Percentiles rank a stretch among this genome's conserved stretches.
Conservation (phyloP, 2,113 vertebrate genomes). For the Spilogale gracilis region DNA sequence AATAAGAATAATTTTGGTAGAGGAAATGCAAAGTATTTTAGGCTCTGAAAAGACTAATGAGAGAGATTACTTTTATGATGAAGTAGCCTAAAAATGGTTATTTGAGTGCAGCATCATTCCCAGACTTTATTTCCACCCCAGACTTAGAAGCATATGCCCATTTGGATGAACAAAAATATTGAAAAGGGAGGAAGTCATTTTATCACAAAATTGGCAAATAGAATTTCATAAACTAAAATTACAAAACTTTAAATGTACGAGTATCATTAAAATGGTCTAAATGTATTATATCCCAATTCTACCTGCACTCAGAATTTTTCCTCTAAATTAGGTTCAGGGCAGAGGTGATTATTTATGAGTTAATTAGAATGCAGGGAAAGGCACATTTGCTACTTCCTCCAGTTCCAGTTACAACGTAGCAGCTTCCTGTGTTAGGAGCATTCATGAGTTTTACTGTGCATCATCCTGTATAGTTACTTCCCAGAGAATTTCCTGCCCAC, state of each 20-base stretch:
- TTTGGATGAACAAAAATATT: neutral
- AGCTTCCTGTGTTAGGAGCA: neutral
- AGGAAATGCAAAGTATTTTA: constrained; percentile 15
- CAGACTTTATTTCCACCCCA: neutral
- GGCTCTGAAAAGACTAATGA: neutral
- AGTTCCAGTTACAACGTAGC: neutral
- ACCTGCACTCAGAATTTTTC: neutral
- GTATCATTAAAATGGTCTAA: neutral
- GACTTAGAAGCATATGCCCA: neutral
- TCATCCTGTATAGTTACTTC: neutral
- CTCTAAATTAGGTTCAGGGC: neutral
- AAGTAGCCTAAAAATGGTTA: neutral
- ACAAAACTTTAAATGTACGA: neutral
- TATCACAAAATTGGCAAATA: neutral
- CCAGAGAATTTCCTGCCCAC: neutral
- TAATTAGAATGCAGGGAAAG: neutral
- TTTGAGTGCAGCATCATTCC: neutral
- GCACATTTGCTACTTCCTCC: neutral
- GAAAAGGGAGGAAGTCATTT: neutral
- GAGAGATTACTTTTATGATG: neutral
- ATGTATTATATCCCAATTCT: neutral
- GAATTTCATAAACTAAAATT: neutral
- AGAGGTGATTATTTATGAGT: neutral
- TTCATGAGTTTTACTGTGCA: neutral
- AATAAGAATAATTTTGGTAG: neutral